Conservation (phyloP, 1,140 invertebrate species). For the Carcinoscorpius rotundicauda region DNA sequence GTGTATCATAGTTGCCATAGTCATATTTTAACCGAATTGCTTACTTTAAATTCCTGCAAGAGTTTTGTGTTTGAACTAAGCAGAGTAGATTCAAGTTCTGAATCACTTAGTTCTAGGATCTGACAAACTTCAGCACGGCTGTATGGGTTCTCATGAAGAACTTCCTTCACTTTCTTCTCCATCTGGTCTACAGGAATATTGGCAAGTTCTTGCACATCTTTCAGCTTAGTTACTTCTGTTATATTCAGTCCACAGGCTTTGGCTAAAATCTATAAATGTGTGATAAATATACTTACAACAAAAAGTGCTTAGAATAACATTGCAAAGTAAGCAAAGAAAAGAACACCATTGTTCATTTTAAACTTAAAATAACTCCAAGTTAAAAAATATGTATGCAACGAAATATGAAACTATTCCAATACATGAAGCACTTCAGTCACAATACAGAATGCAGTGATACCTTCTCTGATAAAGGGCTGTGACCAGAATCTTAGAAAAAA, state of each 20-base stretch:
- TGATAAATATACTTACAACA: too few species aligned
- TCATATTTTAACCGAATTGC: not conserved
- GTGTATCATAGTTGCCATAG: too few species aligned
- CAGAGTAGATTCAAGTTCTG: constrained; percentile 40
- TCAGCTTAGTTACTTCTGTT: constrained; percentile 45
- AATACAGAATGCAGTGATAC: too few species aligned
- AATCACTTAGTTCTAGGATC: constrained; percentile 47
- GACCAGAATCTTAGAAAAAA: too few species aligned
- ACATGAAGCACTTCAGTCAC: too few species aligned
- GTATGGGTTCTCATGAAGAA: constrained; percentile 53
- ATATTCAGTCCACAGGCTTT: constrained; percentile 48
- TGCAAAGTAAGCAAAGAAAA: too few species aligned
- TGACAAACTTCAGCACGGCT: constrained; percentile 57
- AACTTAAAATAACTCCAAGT: too few species aligned
- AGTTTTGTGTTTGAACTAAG: constrained; percentile 16
- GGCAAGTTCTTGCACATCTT: constrained; percentile 51
- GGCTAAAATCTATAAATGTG: constrained; percentile 48
- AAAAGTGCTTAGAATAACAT: too few species aligned
- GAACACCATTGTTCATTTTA: too few species aligned
- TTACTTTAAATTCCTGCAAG: constrained; percentile 19
- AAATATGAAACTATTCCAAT: too few species aligned
- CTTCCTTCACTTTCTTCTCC: constrained; percentile 28
- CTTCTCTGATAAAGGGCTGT: too few species aligned
- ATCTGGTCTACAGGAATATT: not conserved
- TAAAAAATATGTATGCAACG: too few species aligned